Evolutionary conservation across 1,140 invertebrate genomes (phyloP).

Genomic region (Zophobas morio): DNA sequence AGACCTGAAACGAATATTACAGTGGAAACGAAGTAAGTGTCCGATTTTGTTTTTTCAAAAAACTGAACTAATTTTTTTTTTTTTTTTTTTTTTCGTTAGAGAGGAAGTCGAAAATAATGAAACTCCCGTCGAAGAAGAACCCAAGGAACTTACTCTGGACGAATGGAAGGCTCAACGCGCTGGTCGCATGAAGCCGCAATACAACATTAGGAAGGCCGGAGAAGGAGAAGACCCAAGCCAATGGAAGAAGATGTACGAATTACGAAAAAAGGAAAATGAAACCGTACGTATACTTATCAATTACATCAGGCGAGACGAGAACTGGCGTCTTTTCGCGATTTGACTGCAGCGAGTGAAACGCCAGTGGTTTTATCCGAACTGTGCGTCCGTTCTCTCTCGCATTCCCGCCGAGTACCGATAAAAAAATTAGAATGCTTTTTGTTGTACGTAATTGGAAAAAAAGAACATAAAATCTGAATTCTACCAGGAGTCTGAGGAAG

Average conservation of each 20-base stretch:
- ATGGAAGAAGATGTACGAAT: constrained; percentile 93
- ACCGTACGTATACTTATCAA: background rate
- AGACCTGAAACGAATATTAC: constrained; percentile 67
- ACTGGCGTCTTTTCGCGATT: no score
- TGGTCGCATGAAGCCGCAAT: constrained; percentile 84
- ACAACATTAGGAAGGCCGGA: constrained; percentile 91
- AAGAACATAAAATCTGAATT: constrained; percentile 28
- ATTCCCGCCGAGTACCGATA: no score
- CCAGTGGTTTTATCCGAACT: no score
- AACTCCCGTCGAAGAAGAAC: constrained; percentile 79
- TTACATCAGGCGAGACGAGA: background rate
- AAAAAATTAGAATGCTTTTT: no score
- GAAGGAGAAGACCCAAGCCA: constrained; percentile 92
- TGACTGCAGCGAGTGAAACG: no score
- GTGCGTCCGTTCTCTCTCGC: no score
- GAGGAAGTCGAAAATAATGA: constrained; percentile 69
- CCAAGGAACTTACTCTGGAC: constrained; percentile 87
- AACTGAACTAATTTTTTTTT: constrained; percentile 4
- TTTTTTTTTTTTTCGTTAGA: constrained; percentile 53
- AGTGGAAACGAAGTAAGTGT: constrained; percentile 63
- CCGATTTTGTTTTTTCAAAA: constrained; percentile 20
- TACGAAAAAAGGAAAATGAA: constrained; percentile 86
- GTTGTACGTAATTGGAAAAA: no score
- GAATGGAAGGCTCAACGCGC: constrained; percentile 89
- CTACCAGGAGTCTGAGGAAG: constrained; percentile 68